Conservation (phyloP, 2,113 vertebrate species). For the Sterrhoptilus dennistouni region DNA sequence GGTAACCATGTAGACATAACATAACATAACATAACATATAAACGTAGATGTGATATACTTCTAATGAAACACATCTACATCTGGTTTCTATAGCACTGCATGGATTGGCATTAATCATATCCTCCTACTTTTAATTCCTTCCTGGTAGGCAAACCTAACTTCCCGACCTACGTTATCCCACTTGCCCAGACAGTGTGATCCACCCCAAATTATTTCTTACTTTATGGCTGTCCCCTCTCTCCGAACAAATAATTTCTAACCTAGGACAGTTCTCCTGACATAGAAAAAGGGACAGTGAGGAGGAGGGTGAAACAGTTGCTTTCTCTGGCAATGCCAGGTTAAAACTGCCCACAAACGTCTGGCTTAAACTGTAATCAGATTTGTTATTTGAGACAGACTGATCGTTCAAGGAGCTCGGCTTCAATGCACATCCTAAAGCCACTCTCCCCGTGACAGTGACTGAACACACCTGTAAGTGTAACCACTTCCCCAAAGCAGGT, state of each 20-base stretch:
- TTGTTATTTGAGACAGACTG: not conserved
- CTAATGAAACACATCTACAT: slow-evolving; percentile 8
- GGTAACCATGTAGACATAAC: not conserved
- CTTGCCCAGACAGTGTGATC: not conserved
- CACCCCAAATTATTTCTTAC: not conserved
- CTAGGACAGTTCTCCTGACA: not conserved
- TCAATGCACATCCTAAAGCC: not conserved
- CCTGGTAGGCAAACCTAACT: not conserved
- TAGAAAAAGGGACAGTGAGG: not conserved
- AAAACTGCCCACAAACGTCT: not conserved
- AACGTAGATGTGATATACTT: not conserved
- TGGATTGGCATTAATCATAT: slow-evolving; percentile 41
- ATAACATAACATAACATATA: not conserved
- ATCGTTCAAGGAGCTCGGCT: not conserved
- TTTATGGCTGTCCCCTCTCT: not conserved
- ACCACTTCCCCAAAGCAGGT: not conserved
- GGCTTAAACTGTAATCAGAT: not conserved
- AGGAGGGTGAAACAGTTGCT: not conserved
- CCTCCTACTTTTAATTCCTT: slow-evolving; percentile 44
- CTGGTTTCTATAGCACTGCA: not conserved
- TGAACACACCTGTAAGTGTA: not conserved
- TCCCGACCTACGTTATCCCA: not conserved
- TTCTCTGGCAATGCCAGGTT: not conserved
- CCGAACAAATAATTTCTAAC: not conserved
- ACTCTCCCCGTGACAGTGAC: not conserved